Conservation (phyloP, 2,113 vertebrate species). For the Hemichromis elongatus region DNA sequence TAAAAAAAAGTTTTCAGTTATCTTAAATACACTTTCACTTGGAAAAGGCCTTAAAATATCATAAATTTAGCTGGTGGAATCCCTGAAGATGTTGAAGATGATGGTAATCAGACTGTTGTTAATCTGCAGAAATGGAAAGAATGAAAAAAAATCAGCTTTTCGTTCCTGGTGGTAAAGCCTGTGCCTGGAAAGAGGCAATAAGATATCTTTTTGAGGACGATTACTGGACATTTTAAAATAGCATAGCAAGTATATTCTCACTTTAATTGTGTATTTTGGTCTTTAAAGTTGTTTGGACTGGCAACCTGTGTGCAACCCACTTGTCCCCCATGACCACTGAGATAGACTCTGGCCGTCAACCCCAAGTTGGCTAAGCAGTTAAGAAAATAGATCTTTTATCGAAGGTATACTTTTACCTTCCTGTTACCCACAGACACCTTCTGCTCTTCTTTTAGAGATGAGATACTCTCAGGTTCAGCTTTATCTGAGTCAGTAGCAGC, state of each 20-base stretch:
- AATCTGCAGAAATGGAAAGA: background rate
- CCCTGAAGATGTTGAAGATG: background rate
- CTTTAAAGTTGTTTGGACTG: background rate
- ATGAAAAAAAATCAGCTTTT: background rate
- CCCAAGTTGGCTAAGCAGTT: rapidly evolving
- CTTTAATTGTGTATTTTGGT: background rate
- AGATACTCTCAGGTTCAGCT: background rate
- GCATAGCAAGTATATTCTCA: background rate
- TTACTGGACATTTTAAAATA: background rate
- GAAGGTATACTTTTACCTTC: background rate
- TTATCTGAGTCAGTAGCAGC: background rate
- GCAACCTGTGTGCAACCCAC: background rate
- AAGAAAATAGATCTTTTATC: background rate
- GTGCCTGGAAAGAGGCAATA: background rate
- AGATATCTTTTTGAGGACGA: background rate
- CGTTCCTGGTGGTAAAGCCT: background rate
- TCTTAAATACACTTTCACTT: background rate
- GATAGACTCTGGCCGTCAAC: background rate
- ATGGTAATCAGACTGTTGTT: background rate
- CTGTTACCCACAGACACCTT: background rate
- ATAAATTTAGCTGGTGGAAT: background rate
- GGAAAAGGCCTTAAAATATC: background rate
- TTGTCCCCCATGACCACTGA: background rate
- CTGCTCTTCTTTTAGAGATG: background rate
- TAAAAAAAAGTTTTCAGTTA: background rate